Evolutionary conservation across 2,113 vertebrate species (phyloP).

Genomic region (Meleagris gallopavo): DNA sequence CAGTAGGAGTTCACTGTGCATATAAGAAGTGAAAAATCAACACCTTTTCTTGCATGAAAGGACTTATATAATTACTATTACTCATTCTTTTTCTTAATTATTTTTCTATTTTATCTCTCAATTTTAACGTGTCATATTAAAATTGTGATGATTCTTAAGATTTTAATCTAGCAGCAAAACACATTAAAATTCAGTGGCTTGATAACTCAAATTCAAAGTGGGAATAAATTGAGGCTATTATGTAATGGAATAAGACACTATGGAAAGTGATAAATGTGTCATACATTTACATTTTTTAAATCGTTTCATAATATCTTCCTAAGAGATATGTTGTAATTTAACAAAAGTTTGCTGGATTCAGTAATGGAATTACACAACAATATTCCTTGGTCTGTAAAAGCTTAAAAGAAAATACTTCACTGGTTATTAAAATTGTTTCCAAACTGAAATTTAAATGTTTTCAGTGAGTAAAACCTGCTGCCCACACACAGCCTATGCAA

Average conservation of each 20-base stretch:
- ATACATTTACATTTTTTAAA: slow-evolving; percentile 5
- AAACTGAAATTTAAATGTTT: slow-evolving; percentile 18
- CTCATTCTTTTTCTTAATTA: not conserved
- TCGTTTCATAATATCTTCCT: slow-evolving; percentile 8
- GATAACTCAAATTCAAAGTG: not conserved
- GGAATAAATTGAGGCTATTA: slow-evolving; percentile 7
- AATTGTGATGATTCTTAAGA: not conserved
- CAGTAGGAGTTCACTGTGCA: not conserved
- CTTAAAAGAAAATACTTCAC: not conserved
- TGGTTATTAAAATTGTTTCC: slow-evolving; percentile 26
- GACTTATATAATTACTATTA: not conserved
- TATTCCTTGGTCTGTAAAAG: not conserved
- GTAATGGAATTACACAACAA: not conserved
- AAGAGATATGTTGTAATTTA: not conserved
- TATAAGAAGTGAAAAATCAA: not conserved
- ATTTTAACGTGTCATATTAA: not conserved
- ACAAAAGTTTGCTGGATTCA: not conserved
- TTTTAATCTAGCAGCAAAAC: not conserved
- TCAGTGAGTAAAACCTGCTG: not conserved
- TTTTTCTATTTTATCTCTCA: not conserved
- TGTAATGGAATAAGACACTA: not conserved
- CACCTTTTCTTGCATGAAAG: not conserved
- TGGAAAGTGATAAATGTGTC: not conserved
- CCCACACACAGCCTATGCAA: not conserved
- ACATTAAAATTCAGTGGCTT: not conserved